Base-by-base conservation (phyloP, 2,113 vertebrate genomes). In the Nibea coibor region DNA sequence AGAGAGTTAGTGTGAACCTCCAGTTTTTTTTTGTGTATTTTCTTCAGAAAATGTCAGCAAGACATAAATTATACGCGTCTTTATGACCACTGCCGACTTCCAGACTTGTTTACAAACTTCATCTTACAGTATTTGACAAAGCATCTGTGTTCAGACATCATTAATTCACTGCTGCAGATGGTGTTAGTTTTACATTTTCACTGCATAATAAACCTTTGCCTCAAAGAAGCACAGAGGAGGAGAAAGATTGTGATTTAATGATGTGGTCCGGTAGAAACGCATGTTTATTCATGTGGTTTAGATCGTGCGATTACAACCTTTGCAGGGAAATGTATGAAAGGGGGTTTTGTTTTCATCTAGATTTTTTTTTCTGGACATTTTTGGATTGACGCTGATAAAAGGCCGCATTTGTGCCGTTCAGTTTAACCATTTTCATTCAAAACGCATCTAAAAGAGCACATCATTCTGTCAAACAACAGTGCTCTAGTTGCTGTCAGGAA, bases 151-250 rank as follows among this genome's bases (percentile, higher is more conserved):
- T 22, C 59, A 16, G 2, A 20, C 59, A 53, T 83, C 15, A 56
- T 51, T 66, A 48, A 72, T 68, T 61, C 82, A 71, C 72, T 71
- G 54, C 69, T 58, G 53, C 74, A 83, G 83, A 77, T 84, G 74
- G 61, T 61, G 43, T 26, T 48, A 4, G 31, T 22, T 81, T 66
- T 56, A 31, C 56, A 28, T 72, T 64, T 58, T 48, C 5, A 45
- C 53, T 59, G 58, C 71, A 53, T 64, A 28, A 53, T 64, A 28
- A 75, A 51, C 11, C 10, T 35, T 57, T 42, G 39, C 8, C 35
- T 56, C 10, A 4, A 50, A n/a, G 15, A 28, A n/a, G 20, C 6
- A 3, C 15, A 28, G 42, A 20, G 47, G 35, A 39, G 8, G 35
- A 39, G 35, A 39, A 9, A 39, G 35, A 39, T 39, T 39, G 35